Evolutionary conservation across 1,140 invertebrate species (phyloP).

Genomic region (Aphaenogaster floridana): DNA sequence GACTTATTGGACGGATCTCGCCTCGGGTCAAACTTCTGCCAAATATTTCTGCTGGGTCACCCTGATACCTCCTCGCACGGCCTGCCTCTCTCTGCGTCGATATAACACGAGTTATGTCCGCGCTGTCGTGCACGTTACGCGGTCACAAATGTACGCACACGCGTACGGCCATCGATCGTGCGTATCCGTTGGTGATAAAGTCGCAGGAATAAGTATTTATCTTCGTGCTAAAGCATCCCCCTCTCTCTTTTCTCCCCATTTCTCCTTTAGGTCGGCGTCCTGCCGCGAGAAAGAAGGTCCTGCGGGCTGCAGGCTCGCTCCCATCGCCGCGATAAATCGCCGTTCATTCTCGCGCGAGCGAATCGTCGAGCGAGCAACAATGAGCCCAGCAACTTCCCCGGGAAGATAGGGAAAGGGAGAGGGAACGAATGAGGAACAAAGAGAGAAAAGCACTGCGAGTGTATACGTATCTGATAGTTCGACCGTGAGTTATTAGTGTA

Average conservation of each 20-base stretch:
- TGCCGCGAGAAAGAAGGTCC: slow-evolving; percentile 73
- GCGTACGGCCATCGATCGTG: slow-evolving; percentile 9
- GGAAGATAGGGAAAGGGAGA: slow-evolving; percentile 18
- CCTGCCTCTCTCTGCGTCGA: not conserved
- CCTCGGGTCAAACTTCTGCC: slow-evolving; percentile 56
- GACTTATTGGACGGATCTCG: slow-evolving; percentile 39
- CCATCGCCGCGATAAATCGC: slow-evolving; percentile 73
- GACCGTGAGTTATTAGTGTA: slow-evolving; percentile 77
- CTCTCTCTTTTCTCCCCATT: slow-evolving; percentile 18
- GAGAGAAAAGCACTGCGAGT: slow-evolving; percentile 38
- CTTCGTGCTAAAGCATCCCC: slow-evolving; percentile 41
- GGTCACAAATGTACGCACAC: slow-evolving; percentile 20
- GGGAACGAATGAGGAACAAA: slow-evolving; percentile 37
- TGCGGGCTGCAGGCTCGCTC: slow-evolving; percentile 58
- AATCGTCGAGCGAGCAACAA: slow-evolving; percentile 67
- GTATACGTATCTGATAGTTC: slow-evolving; percentile 76
- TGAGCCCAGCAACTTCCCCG: slow-evolving; percentile 54
- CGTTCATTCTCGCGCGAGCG: slow-evolving; percentile 71
- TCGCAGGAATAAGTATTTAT: slow-evolving; percentile 74
- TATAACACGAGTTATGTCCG: slow-evolving; percentile 33
- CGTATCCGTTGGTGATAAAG: slow-evolving; percentile 69
- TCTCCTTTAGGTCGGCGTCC: slow-evolving; percentile 67
- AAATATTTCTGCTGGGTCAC: slow-evolving; percentile 59
- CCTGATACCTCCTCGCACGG: not conserved
- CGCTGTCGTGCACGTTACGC: slow-evolving; percentile 39